A percentile compares a stretch with the other conserved stretches of the same genome.
Conservation (phyloP, 2,888 invertebrate genomes). For the Copidosoma aretas region DNA sequence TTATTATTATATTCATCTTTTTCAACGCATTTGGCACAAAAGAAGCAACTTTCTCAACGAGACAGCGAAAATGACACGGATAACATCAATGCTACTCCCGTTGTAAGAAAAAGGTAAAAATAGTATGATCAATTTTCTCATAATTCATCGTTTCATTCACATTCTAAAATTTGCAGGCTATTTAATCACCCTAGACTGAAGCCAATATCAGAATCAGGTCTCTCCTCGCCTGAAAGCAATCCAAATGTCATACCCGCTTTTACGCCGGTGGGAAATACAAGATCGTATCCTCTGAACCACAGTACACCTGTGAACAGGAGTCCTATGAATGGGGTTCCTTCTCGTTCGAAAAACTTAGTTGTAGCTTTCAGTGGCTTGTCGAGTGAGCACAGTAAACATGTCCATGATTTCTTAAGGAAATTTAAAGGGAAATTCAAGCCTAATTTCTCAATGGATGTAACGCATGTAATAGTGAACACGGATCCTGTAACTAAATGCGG, state of each 20-base stretch:
- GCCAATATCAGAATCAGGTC: neutral
- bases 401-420: conserved; percentile 44
- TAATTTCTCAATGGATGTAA: conserved; percentile 46
- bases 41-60: too few relatives aligned
- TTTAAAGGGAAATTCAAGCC: conserved; percentile 43
- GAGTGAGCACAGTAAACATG: conserved; percentile 37
- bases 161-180: conserved; percentile 11
- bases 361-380: conserved; percentile 51
- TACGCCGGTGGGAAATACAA: conserved; percentile 33
- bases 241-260: conserved; percentile 20
- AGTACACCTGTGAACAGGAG: conserved; percentile 48
- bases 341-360: conserved; percentile 28
- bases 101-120: conserved; percentile 29
- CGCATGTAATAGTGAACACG: conserved; percentile 52
- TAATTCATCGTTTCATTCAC: neutral
- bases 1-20: conserved; percentile 14
- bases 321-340: neutral
- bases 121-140: neutral
- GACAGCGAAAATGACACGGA: conserved; percentile 29
- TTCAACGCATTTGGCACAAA: neutral
- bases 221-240: conserved; percentile 16
- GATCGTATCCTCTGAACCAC: conserved; percentile 43
- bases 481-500: conserved; percentile 41
- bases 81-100: conserved; percentile 33
- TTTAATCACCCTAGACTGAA: neutral